Evolutionary conservation across 92 coral and sea anemone species (phyloP).

Genomic region (Ricordea florida): DNA sequence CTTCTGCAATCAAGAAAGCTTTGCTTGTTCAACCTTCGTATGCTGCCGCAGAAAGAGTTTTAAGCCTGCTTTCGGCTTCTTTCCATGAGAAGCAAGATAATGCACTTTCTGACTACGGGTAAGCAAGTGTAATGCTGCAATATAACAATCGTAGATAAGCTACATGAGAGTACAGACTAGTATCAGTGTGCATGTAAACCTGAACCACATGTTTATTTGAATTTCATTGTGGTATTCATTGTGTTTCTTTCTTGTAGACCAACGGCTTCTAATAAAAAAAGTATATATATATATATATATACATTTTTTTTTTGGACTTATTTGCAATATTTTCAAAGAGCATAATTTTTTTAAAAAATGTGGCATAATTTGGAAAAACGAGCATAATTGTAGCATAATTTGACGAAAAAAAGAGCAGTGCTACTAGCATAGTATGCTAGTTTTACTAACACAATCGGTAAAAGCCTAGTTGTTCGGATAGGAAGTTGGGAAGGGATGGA

Average conservation of each 20-base stretch:
- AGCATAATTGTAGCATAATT: neutral
- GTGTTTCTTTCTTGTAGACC: no score
- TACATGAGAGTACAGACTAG: no score
- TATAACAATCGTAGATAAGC: slow-evolving; percentile 46
- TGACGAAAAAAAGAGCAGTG: neutral
- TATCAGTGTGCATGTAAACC: no score
- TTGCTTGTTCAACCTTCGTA: neutral
- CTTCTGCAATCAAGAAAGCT: neutral
- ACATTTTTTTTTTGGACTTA: no score
- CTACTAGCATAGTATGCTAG: slow-evolving; percentile 5
- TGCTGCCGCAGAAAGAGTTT: slow-evolving; percentile 46
- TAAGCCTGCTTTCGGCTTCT: slow-evolving; percentile 29
- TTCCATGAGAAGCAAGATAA: slow-evolving; percentile 46
- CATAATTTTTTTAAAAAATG: slow-evolving; percentile 4
- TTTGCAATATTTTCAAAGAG: slow-evolving; percentile 1
- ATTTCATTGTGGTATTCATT: no score
- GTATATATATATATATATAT: no score
- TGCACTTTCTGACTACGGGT: slow-evolving; percentile 34
- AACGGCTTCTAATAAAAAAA: neutral
- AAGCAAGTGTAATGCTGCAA: slow-evolving; percentile 59
- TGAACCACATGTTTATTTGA: no score
- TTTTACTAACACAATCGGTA: slow-evolving; percentile 13
- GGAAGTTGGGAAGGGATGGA: no score
- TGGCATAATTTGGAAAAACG: slow-evolving; percentile 7
- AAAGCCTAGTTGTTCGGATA: slow-evolving; percentile 2